Evolutionary conservation across 2,797 vertebrate genomes (phyloP), one percentile per base, ranked within the genome.

Genomic region (Channallabes apus): DNA sequence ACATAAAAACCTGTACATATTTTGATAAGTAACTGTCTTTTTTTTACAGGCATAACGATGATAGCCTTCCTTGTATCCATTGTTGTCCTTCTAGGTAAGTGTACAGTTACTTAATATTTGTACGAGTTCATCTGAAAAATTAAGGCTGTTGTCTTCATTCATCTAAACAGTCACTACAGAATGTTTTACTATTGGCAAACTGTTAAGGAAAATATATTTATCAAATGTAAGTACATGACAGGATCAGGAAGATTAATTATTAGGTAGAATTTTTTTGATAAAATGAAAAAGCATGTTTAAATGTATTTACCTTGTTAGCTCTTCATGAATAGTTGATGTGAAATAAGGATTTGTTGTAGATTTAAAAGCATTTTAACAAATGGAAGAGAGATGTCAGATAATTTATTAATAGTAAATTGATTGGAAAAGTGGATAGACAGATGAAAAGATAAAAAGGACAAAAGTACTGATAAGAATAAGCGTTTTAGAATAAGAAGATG

Each of bases 51-150:
- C 46, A 68, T 56, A 35, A 8, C 56, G 17, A 82, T 68, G 22
- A 56, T 68, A 32, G 64, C 46, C 32, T n/a, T 32, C 32, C 64
- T 32, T 20, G 32, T 56, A 35, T 58, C 46, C 20, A 24, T 24
- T 58, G 80, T 24, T 69, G 46, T 82, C 4, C 46, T 82, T 58
- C 27, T 82, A 82, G 64, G 80, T 82, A 82, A 82, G 78, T 79
- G 76, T 38, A 38, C 8, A 78, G 59, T 51, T 41, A 67, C 79
- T 56, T 29, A 27, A 20, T 24, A 6, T 46, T 61, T 80, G 17
- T 29, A n/a, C n/a, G 78, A 78, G 24, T 78, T 78, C 56, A 38
- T 5, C 4, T 24, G 27, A 11, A 76, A 58, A 58, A 56, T 17
- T 12, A 73, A 51, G 18, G n/a, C 72, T 56, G 24, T 73, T 54